Evolutionary conservation across 2,888 invertebrate species (phyloP), one percentile per base, ranked within the genome.

Genomic region (Clivina fossor): DNA sequence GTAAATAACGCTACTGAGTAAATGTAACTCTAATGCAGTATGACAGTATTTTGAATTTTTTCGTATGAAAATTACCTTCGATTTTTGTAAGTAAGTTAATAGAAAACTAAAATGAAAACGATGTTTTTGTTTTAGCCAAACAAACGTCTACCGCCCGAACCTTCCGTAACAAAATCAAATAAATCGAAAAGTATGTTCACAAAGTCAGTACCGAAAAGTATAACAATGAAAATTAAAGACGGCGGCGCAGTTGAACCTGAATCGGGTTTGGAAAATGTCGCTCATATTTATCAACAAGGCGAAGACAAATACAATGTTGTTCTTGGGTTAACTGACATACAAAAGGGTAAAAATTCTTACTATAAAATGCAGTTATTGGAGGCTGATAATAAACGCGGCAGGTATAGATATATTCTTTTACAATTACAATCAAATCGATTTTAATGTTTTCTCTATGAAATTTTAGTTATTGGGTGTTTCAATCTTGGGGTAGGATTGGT

Each of bases 401-500:
- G 8, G 30, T 35, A n/a, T n/a, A 4, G 7, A 15, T n/a, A 4
- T 15, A 11, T 18, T 46, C 2, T 48, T 48, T n/a, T 41, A 18
- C 4, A 41, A 22, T 41, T 22, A n/a, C 11, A 22, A 4, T 8
- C 15, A 41, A 41, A n/a, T n/a, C n/a, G 30, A n/a, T 41, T 22
- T 4, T 22, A 22, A 22, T 22, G 11, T 11, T 41, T 3, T 8
- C 15, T 22, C 20, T 15, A 13, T 16, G 30, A n/a, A n/a, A n/a
- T 22, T 26, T 44, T 48, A 84, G 83, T 58, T 89, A 78, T 72
- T 91, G 86, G 84, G 68, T 96, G 19, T 96, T 92, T 75, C 83
- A 94, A 11, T 81, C 93, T 0, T 99, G 98, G 98, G 99, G 99
- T 8, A 83, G 98, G 56, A 94, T 97, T 62, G 97, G 98, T 3